Percentiles rank a stretch among this genome's conserved stretches.
These are phyloP conservation scores for Baronia brevicornis DNA, from an alignment of 2,888 invertebrate species.

Conservation along the genomic window DNA sequence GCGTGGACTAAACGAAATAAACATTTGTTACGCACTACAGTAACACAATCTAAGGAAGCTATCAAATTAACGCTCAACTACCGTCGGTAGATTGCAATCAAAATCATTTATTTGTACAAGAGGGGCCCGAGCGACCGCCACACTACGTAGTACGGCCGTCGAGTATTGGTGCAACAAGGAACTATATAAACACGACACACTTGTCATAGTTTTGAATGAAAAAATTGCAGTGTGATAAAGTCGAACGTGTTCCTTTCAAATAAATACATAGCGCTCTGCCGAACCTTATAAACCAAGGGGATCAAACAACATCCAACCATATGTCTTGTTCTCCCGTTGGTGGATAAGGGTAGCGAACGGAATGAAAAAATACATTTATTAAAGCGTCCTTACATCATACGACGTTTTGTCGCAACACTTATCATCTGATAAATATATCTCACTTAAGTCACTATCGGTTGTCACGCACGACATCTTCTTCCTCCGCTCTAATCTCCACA, in stretches of 20 bases:
- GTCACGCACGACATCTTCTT: no score
- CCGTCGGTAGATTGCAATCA: constrained; percentile 7
- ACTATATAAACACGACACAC: constrained; percentile 41
- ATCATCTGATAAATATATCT: constrained; percentile 3
- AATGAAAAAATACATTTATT: constrained; percentile 2
- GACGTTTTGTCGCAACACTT: constrained; percentile 11
- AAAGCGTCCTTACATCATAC: constrained; percentile 15
- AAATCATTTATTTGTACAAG: constrained; percentile 16
- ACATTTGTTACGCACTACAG: no score
- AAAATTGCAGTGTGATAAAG: constrained; percentile 57
- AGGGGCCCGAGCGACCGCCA: constrained; percentile 2
- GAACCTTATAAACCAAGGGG: constrained; percentile 31
- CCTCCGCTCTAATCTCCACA: no score
- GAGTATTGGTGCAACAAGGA: constrained; percentile 20
- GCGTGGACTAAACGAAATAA: constrained; percentile 8
- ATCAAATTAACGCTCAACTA: constrained; percentile 3
- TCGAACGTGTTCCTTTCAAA: constrained; percentile 32
- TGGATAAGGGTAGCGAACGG: constrained; percentile 33
- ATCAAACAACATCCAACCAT: constrained; percentile 28
- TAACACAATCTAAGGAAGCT: constrained; percentile 5
- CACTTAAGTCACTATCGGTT: no score
- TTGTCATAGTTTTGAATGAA: constrained; percentile 60
- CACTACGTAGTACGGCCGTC: constrained; percentile 9
- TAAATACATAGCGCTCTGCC: constrained; percentile 31
- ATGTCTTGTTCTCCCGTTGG: constrained; percentile 18